Evolutionary conservation across 2,113 vertebrate genomes (phyloP).

Genomic region (Cheilinus undulatus): DNA sequence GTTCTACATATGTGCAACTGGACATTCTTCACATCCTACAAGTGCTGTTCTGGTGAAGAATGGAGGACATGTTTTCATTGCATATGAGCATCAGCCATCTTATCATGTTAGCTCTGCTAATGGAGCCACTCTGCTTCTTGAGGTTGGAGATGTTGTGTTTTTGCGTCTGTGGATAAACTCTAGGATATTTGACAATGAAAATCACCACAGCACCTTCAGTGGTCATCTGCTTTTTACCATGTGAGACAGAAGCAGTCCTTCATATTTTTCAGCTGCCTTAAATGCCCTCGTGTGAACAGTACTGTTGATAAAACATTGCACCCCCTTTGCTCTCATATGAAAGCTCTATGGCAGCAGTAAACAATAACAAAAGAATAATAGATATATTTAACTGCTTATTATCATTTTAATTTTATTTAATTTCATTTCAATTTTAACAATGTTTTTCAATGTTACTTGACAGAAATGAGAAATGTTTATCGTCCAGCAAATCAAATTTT

Average conservation of each 20-base stretch:
- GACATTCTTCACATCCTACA: neutral
- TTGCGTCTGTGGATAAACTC: accelerated
- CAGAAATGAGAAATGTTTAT: too few relatives aligned
- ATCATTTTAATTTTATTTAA: too few relatives aligned
- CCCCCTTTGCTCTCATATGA: too few relatives aligned
- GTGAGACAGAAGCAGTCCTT: constrained; percentile 4
- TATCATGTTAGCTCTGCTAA: neutral
- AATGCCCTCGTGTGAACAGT: too few relatives aligned
- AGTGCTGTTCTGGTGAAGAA: constrained; percentile 37
- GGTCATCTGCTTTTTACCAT: constrained; percentile 56
- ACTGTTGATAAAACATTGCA: too few relatives aligned
- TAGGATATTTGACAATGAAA: neutral
- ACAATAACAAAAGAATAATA: too few relatives aligned
- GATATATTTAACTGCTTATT: too few relatives aligned
- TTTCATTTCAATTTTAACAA: too few relatives aligned
- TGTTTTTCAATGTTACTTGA: too few relatives aligned
- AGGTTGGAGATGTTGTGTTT: constrained; percentile 57
- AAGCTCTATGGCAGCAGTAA: too few relatives aligned
- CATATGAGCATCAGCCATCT: neutral
- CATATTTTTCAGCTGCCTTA: neutral
- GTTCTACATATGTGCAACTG: neutral
- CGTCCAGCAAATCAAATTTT: too few relatives aligned
- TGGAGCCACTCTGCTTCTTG: constrained; percentile 40
- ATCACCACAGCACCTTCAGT: constrained; percentile 37
- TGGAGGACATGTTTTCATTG: neutral